phyloP scores from a whole-genome alignment of 2,888 invertebrate species.

The Melolontha melolontha region DNA sequence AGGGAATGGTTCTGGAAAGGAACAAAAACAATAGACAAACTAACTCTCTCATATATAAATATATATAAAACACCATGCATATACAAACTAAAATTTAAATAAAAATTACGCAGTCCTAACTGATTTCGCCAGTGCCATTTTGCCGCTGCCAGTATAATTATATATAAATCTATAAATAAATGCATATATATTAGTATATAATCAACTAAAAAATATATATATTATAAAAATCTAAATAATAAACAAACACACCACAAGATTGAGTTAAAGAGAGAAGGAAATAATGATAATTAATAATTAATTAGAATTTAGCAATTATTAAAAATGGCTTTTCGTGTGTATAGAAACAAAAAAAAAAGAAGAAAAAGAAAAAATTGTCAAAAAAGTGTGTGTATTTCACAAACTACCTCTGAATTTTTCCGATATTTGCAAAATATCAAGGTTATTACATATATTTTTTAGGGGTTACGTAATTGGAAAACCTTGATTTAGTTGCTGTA shows the following conservation, averaged over 20 bases:
- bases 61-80: conserved; percentile 8
- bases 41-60: neutral
- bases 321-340: conserved; percentile 21
- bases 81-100: too few species aligned
- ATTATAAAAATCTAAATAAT: conserved; percentile 15
- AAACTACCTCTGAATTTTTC: conserved; percentile 18
- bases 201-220: conserved; percentile 10
- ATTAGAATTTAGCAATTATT: conserved; percentile 5
- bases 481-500: too few species aligned
- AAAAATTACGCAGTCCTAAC: conserved; percentile 34
- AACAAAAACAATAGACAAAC: neutral
- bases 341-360: conserved; percentile 4
- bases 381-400: conserved; percentile 7
- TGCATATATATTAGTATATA: conserved; percentile 11
- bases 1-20: neutral
- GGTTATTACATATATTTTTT: too few species aligned
- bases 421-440: conserved; percentile 1
- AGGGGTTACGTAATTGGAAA: too few species aligned
- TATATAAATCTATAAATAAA: conserved; percentile 30
- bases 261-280: neutral
- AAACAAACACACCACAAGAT: conserved; percentile 17
- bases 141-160: conserved; percentile 41
- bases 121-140: conserved; percentile 44
- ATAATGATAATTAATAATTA: conserved; percentile 5
- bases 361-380: neutral